Evolutionary conservation across 2,888 invertebrate species (phyloP), one percentile per base, ranked within the genome.

Genomic region (Atethmia centrago): DNA sequence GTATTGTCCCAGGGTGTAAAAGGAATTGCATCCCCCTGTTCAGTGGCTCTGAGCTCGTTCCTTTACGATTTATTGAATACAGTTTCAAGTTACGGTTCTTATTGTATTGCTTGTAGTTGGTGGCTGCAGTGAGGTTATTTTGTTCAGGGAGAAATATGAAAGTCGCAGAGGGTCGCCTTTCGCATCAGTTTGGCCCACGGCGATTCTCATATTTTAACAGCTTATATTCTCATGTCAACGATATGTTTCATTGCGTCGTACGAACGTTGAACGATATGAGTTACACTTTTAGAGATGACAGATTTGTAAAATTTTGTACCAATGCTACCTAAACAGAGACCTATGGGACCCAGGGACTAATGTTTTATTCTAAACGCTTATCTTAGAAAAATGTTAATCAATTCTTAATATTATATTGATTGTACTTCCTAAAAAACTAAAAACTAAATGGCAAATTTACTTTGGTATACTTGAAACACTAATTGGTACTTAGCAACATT

Each of bases 61-160:
- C 64, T 55, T 56, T 62, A 65, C 59, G 45, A 81, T 79, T 79
- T 83, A 83, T 76, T 77, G 80, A 74, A 76, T 79, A 79, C 49
- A 42, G 61, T 58, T 28, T 63, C 51, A 61, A 80, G 69, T 84
- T 65, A 19, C 45, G 19, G 25, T 9, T 58, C 14, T 62, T 47
- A 55, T 79, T 79, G 45, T 55, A 42, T 64, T 64, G 42, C 47
- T 21, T 72, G 80, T 10, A 53, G 25, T 36, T 53, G 72, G 47
- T 49, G 47, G 53, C 21, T 58, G 47, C 28, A 49, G 31, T 31
- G 36, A 49, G 9, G 14, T 36, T 49, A 21, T 62, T 31, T 45
- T 56, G n/a, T 65, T 55, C 14, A 8, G 2, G 40, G 25, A 25
- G n/a, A 62, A 74, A 56, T 53, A 53, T 40, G 31, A 73, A 74